Conservation (phyloP, 2,113 vertebrate genomes). For the Mystacornis crossleyi region DNA sequence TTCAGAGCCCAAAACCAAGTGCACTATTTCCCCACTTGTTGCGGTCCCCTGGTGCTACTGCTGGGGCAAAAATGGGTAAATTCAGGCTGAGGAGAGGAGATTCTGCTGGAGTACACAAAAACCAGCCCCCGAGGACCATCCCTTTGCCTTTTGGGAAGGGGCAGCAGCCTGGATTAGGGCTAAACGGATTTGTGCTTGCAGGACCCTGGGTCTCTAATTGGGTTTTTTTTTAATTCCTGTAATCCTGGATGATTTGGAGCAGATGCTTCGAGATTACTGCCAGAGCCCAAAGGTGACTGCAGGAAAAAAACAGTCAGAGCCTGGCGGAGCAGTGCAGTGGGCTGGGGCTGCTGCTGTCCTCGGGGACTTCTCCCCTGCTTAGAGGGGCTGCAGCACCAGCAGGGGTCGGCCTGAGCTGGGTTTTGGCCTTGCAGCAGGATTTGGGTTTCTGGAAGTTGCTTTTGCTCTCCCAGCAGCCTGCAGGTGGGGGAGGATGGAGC, state of each 20-base stretch:
- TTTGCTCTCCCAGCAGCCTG: neutral
- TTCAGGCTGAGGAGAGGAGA: neutral
- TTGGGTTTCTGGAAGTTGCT: neutral
- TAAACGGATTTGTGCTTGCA: conserved; percentile 75
- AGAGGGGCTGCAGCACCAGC: neutral
- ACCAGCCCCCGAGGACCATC: neutral
- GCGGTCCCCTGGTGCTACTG: neutral
- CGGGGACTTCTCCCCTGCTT: neutral
- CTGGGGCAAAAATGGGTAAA: neutral
- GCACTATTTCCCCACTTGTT: neutral
- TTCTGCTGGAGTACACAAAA: neutral
- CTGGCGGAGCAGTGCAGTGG: rapidly evolving
- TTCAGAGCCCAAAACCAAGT: neutral
- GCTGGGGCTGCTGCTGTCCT: neutral
- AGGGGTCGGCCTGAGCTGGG: neutral
- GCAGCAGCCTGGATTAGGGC: conserved; percentile 66
- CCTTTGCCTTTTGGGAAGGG: conserved; percentile 57
- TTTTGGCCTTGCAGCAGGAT: neutral
- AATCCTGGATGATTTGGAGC: conserved; percentile 78
- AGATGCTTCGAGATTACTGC: conserved; percentile 75
- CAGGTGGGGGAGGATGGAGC: neutral
- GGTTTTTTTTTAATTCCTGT: conserved; percentile 66
- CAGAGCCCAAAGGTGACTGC: conserved; percentile 68
- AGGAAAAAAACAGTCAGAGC: conserved; percentile 55
- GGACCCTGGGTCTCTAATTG: conserved; percentile 74